Base-by-base conservation (phyloP, 2,888 invertebrate species). In the Harpagoxenus sublaevis region DNA sequence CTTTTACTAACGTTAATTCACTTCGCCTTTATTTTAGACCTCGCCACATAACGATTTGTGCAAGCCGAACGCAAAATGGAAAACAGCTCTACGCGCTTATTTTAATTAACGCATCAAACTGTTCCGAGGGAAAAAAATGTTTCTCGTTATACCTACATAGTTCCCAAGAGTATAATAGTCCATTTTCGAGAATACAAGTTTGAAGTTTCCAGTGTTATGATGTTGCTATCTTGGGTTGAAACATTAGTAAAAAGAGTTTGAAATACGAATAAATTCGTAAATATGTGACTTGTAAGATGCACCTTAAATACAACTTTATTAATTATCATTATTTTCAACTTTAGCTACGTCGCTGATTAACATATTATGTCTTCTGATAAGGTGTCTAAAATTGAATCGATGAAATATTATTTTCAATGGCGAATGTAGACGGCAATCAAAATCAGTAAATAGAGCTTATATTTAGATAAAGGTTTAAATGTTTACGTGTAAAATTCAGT, bases 51-150 rank as follows among this genome's bases (percentile, higher is more conserved):
- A 70, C 53, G 39, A 71, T 39, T 71, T 39, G 15, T 39, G 39
- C 55, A 39, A 71, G 1, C 39, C 15, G 4, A 55, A 10, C 23
- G 55, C 39, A 71, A 71, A 39, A 55, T 42, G 15, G 9, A 5
- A 39, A 55, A 39, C 5, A 71, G 9, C 53, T 70, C 4, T 8
- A 3, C 31, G 3, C 3, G 15, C n/a, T 39, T 55, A 23, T 55
- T 71, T 55, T 42, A 71, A 71, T 71, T 55, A 71, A 55, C n/a
- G 39, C 23, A 5, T 39, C 18, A 42, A 71, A 71, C 39, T 71
- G 8, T 53, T 71, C 4, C 4, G 15, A 55, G 15, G 15, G 12
- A 71, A 55, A 71, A 71, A 71, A 71, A 53, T 55, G 23, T 15
- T 71, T 39, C 55, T 55, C 35, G 53, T 71, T 71, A 55, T 23